Evolutionary conservation across 2,888 invertebrate genomes (phyloP).

Genomic region (Stenichneumon culpator): DNA sequence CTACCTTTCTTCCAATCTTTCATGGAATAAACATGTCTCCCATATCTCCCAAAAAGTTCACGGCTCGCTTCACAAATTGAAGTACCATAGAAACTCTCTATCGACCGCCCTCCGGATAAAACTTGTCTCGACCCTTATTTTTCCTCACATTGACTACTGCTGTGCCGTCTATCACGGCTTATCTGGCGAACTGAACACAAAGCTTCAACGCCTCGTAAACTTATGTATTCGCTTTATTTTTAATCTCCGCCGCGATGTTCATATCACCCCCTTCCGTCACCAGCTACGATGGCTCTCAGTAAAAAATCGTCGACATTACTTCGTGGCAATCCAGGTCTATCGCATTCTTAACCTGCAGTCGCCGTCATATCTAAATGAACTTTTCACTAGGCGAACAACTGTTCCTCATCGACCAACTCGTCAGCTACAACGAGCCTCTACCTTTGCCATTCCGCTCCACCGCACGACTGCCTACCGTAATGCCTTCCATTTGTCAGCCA

Average conservation of each 20-base stretch:
- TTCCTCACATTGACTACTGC: no score
- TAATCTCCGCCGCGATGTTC: conserved; percentile 33
- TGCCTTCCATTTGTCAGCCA: neutral
- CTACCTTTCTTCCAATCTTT: conserved; percentile 37
- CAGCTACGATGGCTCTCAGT: conserved; percentile 47
- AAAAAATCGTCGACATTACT: conserved; percentile 18
- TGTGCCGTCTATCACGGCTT: no score
- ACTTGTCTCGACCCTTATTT: no score
- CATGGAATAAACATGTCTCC: no score
- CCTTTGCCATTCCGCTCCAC: neutral
- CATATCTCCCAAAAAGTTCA: no score
- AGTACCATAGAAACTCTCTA: no score
- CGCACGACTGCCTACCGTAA: neutral
- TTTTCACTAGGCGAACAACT: neutral
- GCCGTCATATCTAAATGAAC: conserved; percentile 19
- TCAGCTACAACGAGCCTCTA: no score
- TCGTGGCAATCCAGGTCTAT: neutral
- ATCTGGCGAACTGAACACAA: no score
- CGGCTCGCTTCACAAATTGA: no score
- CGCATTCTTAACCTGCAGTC: neutral
- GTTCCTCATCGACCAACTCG: neutral
- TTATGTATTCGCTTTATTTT: neutral
- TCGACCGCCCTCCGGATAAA: no score
- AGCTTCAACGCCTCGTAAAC: no score
- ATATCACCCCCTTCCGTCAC: conserved; percentile 40